These are phyloP conservation scores for Bellardia pandia DNA, from an alignment of 2,888 invertebrate species.

Conservation along the genomic window DNA sequence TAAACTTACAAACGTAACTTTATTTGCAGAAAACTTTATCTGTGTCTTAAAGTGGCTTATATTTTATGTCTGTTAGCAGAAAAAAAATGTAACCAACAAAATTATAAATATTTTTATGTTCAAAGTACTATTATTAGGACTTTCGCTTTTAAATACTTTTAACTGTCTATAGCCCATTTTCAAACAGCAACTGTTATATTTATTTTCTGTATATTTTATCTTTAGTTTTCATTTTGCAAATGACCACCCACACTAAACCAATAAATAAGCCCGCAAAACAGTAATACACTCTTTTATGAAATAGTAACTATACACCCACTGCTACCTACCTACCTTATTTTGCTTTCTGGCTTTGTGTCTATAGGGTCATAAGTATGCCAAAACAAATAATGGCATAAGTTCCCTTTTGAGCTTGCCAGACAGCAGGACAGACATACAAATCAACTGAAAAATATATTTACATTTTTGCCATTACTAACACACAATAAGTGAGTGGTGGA, in stretches of 20 bases:
- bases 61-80: constrained; percentile 9
- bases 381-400: constrained; percentile 56
- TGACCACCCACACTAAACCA: constrained; percentile 52
- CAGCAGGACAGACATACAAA: background rate
- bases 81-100: background rate
- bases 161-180: constrained; percentile 46
- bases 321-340: constrained; percentile 60
- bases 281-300: background rate
- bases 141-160: constrained; percentile 70
- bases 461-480: constrained; percentile 68
- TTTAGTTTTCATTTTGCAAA: constrained; percentile 33
- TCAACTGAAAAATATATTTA: constrained; percentile 62
- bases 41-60: constrained; percentile 10
- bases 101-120: constrained; percentile 50
- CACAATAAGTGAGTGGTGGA: constrained; percentile 65
- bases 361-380: constrained; percentile 65
- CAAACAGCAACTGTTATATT: constrained; percentile 52
- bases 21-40: constrained; percentile 41
- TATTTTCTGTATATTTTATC: constrained; percentile 6
- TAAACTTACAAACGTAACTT: constrained; percentile 34
- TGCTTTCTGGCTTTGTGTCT: background rate
- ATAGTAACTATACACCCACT: constrained; percentile 65
- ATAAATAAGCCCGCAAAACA: constrained; percentile 30
- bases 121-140: constrained; percentile 55
- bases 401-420: constrained; percentile 52